Conservation (phyloP, 2,797 vertebrate genomes). For the Delichon dasypus region DNA sequence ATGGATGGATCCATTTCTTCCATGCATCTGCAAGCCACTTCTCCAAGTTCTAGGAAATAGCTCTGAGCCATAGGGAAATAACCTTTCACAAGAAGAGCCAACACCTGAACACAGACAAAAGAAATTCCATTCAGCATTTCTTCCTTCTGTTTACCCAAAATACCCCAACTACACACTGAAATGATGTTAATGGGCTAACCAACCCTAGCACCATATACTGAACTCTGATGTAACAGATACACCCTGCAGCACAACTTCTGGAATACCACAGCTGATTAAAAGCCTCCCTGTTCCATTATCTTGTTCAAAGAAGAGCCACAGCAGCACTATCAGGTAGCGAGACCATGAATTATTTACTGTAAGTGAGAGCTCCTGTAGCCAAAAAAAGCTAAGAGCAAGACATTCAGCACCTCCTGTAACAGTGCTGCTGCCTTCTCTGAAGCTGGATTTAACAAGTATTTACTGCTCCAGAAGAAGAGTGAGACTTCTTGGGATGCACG, state of each 20-base stretch:
- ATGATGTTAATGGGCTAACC: background rate
- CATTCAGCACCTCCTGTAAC: background rate
- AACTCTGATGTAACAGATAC: background rate
- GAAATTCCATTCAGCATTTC: background rate
- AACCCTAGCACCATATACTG: background rate
- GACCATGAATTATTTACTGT: slow-evolving; percentile 45
- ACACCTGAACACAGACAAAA: slow-evolving; percentile 76
- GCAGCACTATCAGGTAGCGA: slow-evolving; percentile 27
- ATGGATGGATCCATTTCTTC: slow-evolving; percentile 87
- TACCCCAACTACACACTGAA: background rate
- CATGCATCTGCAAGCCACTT: slow-evolving; percentile 89
- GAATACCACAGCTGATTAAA: background rate
- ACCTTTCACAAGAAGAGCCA: slow-evolving; percentile 90
- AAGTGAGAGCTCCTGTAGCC: background rate
- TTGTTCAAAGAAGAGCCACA: background rate
- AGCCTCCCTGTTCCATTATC: background rate
- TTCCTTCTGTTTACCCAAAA: background rate
- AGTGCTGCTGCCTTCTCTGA: background rate
- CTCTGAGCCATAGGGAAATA: slow-evolving; percentile 86
- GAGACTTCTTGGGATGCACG: background rate
- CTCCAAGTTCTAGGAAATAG: slow-evolving; percentile 85
- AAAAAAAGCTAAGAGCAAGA: background rate
- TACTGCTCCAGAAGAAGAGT: background rate
- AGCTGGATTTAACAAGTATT: background rate
- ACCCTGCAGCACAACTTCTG: background rate